phyloP scores from a whole-genome alignment of 1,140 invertebrate species.

The Ceratina japonica region DNA sequence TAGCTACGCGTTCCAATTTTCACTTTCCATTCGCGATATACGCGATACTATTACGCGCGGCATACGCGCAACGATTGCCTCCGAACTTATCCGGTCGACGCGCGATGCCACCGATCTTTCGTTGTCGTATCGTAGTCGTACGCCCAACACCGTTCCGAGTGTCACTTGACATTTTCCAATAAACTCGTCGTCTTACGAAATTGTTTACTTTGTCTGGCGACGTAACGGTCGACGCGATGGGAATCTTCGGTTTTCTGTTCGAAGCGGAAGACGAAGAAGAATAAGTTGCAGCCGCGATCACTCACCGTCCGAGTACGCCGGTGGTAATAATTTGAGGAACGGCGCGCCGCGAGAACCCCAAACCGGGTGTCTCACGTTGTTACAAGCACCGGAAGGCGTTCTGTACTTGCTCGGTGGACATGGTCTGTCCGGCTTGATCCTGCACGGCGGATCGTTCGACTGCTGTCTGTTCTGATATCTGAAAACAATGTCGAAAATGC shows the following conservation, averaged over 20 bases:
- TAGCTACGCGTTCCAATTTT: conserved; percentile 71
- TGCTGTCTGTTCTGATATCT: conserved; percentile 65
- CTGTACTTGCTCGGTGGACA: conserved; percentile 90
- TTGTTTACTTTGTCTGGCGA: no score
- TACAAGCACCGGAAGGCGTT: conserved; percentile 93
- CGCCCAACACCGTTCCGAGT: no score
- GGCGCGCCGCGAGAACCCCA: conserved; percentile 93
- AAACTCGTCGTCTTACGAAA: no score
- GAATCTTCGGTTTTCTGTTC: no score
- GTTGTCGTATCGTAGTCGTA: no score
- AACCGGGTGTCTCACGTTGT: conserved; percentile 93
- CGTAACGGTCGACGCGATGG: no score
- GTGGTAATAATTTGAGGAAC: conserved; percentile 88
- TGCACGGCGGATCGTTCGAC: conserved; percentile 57
- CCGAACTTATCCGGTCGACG: no score
- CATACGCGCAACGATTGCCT: conserved; percentile 16
- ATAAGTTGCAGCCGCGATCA: background rate
- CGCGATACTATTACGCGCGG: background rate
- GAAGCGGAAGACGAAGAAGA: background rate
- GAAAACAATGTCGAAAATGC: conserved; percentile 27
- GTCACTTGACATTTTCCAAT: no score
- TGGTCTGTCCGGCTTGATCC: conserved; percentile 72
- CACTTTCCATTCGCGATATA: conserved; percentile 74
- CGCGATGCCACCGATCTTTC: no score
- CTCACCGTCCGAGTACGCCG: conserved; percentile 92